Evolutionary conservation across 2,888 invertebrate genomes (phyloP), one percentile per base, ranked within the genome.

Genomic region (Leucophenga montana): DNA sequence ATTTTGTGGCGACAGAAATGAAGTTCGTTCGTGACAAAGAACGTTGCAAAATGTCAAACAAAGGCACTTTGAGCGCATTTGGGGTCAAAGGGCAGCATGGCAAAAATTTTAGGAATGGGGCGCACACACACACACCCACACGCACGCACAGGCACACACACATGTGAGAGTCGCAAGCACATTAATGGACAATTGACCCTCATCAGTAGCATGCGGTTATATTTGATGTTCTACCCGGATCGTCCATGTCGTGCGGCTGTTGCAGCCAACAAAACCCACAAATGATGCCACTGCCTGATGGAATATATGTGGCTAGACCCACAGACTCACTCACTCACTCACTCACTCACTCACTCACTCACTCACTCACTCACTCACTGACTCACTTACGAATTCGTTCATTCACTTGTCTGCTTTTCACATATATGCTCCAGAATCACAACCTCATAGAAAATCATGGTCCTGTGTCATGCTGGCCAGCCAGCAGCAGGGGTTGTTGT

Each of bases 181-280:
- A 62, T 62, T 67, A 69, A 71, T 64, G 71, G 71, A 64, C 71
- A 67, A 71, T 71, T 71, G 71, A 71, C 71, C 71, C 71, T 71
- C 71, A 65, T 67, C 67, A 67, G 59, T 59, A 59, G 59, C 59
- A 59, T 59, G 59, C 59, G 59, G 59, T 59, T 59, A 33, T 59
- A 59, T 59, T 59, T 59, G 59, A 33, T 59, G 59, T 59, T 31
- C 27, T 59, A 27, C 59, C n/a, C 59, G 6, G 16, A n/a, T 57
- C 13, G 54, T n/a, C 2, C 27, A 3, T 27, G 27, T 27, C 9
- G 50, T 13, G 4, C 50, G 50, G 8, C n/a, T 18, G 16, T 18
- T 46, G 46, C 46, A 46, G 3, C 14, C 46, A 50, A 50, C 13
- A 13, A 50, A 50, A 18, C 50, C 50, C 50, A 50, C 50, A 50